Evolutionary conservation across 2,113 vertebrate species (phyloP), one percentile per base, ranked within the genome.

Genomic region (Orcinus orca): DNA sequence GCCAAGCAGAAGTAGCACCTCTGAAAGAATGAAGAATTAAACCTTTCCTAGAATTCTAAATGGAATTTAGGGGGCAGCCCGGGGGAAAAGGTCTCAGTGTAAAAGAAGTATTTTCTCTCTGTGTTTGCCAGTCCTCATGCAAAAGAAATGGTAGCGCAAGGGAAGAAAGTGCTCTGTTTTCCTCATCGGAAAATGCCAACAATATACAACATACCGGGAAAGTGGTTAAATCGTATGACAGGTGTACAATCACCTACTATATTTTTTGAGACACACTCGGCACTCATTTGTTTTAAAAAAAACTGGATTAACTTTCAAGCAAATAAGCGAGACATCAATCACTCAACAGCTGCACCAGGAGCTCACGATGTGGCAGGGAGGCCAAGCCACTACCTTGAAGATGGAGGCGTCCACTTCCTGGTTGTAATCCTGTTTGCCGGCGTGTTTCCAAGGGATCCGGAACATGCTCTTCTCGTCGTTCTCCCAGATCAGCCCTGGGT

Each of bases 381-480:
- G 4, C 21, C 41, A 0, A 55, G 4, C 1, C 7, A 58, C 38
- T 97, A 99, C 99, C 99, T 99, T 99, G 89, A 99, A 99, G 79
- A 99, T 99, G 0, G 99, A 99, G 1, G 99, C 99, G 5, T 99
- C 99, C 85, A 99, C 98, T 96, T 99, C 99, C 97, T 99, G 99
- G 95, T 99, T 99, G 96, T 99, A 99, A 92, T 99, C 99, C 98
- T 99, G 99, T 93, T 99, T 99, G 5, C 99, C 99, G 0, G 99
- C 99, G 0, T 99, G 99, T 93, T 99, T 99, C 99, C 99, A 99
- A 0, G 99, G 99, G 98, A 99, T 99, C n/a, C 99, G 99, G 97
- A 99, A 99, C 99, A 99, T 99, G 47, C 97, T 99, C 93, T 98
- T 99, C 80, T 98, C 99, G 0, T 99, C 99, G 1, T 99, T 99